Evolutionary conservation across 2,888 invertebrate genomes (phyloP), one percentile per base, ranked within the genome.

Genomic region (Melinaea marsaeus): DNA sequence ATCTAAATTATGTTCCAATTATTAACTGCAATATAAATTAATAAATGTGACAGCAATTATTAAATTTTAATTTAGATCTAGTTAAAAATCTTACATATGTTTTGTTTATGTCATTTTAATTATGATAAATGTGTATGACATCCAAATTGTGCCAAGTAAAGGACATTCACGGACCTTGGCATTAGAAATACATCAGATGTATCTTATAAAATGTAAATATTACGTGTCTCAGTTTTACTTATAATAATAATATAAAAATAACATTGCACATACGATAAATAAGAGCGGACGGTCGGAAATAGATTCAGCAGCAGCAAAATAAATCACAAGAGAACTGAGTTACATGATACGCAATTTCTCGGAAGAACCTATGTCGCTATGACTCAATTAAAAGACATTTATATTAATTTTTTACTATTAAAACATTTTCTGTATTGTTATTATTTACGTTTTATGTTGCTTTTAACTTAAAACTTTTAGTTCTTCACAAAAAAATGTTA

Each of bases 301-400:
- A 88, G 88, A 85, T 73, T 74, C 77, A 74, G 69, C 74, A 81
- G 73, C 78, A 83, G 79, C 83, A 86, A 86, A 85, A 86, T 83
- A 86, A 84, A 85, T 80, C 83, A 88, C 83, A 85, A 82, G 64
- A 69, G 55, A 61, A 62, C 56, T 42, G 74, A 70, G 81, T 84
- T 87, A 88, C 86, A 89, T 87, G 83, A 86, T 88, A 86, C 86
- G 73, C 74, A 74, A 66, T 64, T 63, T 68, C 69, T 58, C 55
- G 62, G 65, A 61, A 68, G 72, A 68, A 79, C 81, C 80, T 81
- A 80, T 80, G 80, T 84, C 81, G 80, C 73, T 72, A 67, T 69
- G 74, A 74, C 75, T 70, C 66, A 70, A 77, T 74, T 70, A 73
- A 74, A 59, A 70, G 48, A 64, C 61, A 51, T 72, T 69, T 51